These are phyloP conservation scores for Anguilla rostrata DNA, from an alignment of 2,113 vertebrate species.

Conservation along the genomic window DNA sequence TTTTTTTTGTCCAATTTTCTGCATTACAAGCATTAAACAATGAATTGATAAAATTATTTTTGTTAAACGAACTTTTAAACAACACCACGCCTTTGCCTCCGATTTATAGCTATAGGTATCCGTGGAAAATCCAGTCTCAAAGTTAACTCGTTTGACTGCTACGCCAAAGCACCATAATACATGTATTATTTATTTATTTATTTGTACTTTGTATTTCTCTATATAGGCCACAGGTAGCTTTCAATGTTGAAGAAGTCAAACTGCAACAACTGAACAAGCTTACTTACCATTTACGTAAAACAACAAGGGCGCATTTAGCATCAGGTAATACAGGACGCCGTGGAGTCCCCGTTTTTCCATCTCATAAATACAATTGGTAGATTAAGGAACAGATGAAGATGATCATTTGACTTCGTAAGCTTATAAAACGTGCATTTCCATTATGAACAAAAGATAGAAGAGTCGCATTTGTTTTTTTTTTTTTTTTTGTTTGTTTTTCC, in stretches of 20 bases:
- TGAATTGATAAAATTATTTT: background rate
- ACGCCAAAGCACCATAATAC: background rate
- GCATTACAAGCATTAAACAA: background rate
- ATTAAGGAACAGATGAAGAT: constrained; percentile 51
- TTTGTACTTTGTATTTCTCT: background rate
- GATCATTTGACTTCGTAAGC: constrained; percentile 49
- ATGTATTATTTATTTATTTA: background rate
- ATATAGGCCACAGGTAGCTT: background rate
- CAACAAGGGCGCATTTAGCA: constrained; percentile 76
- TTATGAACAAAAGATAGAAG: constrained; percentile 38
- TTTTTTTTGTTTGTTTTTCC: too few relatives aligned
- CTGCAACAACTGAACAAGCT: constrained; percentile 47
- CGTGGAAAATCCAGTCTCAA: background rate
- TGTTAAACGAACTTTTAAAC: too few relatives aligned
- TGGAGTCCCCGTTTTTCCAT: constrained; percentile 80
- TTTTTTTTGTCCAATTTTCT: background rate
- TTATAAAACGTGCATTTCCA: constrained; percentile 64
- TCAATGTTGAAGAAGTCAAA: background rate
- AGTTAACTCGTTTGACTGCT: background rate
- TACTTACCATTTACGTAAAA: constrained; percentile 81
- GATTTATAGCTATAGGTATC: background rate
- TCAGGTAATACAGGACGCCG: constrained; percentile 79
- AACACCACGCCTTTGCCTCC: too few relatives aligned
- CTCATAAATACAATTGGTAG: constrained; percentile 70
- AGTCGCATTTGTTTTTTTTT: constrained; percentile 12